Base-by-base conservation (phyloP, 23 tunicate genomes). In the Halocynthia roretzi region DNA sequence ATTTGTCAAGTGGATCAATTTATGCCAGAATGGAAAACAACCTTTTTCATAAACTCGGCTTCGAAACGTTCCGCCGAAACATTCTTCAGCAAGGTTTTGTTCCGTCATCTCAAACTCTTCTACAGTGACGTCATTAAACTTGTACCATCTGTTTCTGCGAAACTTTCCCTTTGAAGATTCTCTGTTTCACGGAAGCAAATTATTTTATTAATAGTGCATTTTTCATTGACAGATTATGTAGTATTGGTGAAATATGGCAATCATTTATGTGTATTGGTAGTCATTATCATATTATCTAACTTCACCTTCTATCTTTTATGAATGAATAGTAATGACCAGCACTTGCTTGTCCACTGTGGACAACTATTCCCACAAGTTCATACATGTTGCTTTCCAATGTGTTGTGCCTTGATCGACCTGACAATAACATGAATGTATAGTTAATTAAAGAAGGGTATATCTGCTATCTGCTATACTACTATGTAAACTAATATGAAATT, bases 261-360 rank as follows among this genome's bases (percentile, higher is more conserved):
- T 31, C 44, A 31, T 31, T 31, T 1, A 31, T 31, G 44, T 1
- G 44, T 31, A 31, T 31, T 31, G 1, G 44, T 31, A 31, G 1
- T 31, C 44, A 31, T 31, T 31, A 31, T 31, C 4, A 31, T 31
- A 31, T 31, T 31, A 31, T 31, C 44, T 31, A 0, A 31, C 1
- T 31, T 31, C 53, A 84, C 87, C 85, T 76, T 54, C 86, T 67
- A 73, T 93, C 93, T 56, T 88, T 87, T 65, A 94, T 81, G 23
- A 83, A 71, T 10, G 99, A 85, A 73, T 88, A 88, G 67, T 95
- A 95, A 75, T 95, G 99, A 11, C 99, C 99, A 14, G 91, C 99
- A 10, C 76, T 77, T 68, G 96, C 96, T 54, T 88, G 95, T 20
- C 99, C 99, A 49, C 91, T 84, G 81, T 95, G 99, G 50, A 95